Conservation (phyloP, 2,888 invertebrate genomes). For the Eilema caniola region DNA sequence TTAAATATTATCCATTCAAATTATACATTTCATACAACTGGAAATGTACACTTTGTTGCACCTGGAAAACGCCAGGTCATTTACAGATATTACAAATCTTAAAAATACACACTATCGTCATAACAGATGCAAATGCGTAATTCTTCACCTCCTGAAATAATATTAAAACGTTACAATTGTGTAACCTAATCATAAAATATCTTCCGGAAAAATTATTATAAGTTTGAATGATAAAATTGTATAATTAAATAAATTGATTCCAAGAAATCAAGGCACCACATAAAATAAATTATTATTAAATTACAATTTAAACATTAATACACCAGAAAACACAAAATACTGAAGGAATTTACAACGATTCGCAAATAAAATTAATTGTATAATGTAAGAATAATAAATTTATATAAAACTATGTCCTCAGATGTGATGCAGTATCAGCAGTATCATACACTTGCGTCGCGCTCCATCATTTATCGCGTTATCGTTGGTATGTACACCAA, state of each 20-base stretch:
- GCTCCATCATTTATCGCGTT: constrained; percentile 39
- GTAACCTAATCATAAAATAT: constrained; percentile 46
- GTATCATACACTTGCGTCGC: constrained; percentile 55
- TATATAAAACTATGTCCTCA: constrained; percentile 50
- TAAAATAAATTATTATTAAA: constrained; percentile 71
- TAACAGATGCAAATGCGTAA: constrained; percentile 58
- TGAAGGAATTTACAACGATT: constrained; percentile 69
- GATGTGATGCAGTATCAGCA: constrained; percentile 76
- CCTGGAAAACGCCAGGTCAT: constrained; percentile 46
- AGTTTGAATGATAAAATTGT: constrained; percentile 44
- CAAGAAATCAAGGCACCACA: constrained; percentile 83
- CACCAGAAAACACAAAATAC: constrained; percentile 77
- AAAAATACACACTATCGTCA: constrained; percentile 44
- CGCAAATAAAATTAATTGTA: constrained; percentile 53
- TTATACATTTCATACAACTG: constrained; percentile 51
- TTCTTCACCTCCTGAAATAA: constrained; percentile 45
- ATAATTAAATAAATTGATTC: constrained; percentile 62
- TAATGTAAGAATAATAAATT: constrained; percentile 51
- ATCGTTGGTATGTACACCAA: constrained; percentile 64
- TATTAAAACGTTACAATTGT: constrained; percentile 16
- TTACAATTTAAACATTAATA: constrained; percentile 67
- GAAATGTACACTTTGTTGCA: constrained; percentile 52
- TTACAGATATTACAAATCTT: constrained; percentile 49
- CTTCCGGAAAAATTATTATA: constrained; percentile 50
- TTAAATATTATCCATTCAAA: constrained; percentile 48